Evolutionary conservation across 2,797 vertebrate genomes (phyloP).

Genomic region (Chelon auratus): DNA sequence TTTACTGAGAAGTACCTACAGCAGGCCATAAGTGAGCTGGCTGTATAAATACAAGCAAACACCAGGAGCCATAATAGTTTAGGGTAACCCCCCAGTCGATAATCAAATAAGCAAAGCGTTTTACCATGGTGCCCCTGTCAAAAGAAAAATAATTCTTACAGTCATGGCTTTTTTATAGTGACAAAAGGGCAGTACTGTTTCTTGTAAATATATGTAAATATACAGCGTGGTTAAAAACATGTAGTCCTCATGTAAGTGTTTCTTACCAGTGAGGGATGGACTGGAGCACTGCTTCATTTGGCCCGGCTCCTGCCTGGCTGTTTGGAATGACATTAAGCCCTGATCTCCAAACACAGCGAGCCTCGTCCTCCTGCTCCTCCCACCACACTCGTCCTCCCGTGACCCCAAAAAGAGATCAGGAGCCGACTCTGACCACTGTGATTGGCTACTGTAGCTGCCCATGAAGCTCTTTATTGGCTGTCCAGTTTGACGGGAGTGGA

Average conservation of each 20-base stretch:
- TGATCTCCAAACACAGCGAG: slow-evolving; percentile 94
- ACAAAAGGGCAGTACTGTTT: neutral
- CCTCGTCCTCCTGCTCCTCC: slow-evolving; percentile 89
- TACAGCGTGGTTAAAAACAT: slow-evolving; percentile 13
- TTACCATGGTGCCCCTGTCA: neutral
- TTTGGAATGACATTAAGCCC: slow-evolving; percentile 92
- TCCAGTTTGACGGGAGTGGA: slow-evolving; percentile 89
- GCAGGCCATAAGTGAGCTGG: slow-evolving; percentile 7
- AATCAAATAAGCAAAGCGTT: slow-evolving; percentile 32
- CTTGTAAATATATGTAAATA: slow-evolving; percentile 32
- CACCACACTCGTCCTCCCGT: slow-evolving; percentile 85
- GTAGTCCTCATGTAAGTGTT: slow-evolving; percentile 20
- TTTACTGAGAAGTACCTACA: slow-evolving; percentile 1
- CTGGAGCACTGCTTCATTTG: slow-evolving; percentile 86
- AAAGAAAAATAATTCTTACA: slow-evolving; percentile 6
- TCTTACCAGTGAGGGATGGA: slow-evolving; percentile 89
- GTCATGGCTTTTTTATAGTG: slow-evolving; percentile 18
- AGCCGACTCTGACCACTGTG: slow-evolving; percentile 81
- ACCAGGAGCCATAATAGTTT: slow-evolving; percentile 4
- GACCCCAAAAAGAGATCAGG: slow-evolving; percentile 89
- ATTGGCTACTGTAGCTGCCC: slow-evolving; percentile 90
- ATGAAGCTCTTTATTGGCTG: slow-evolving; percentile 89
- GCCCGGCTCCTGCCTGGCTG: slow-evolving; percentile 86
- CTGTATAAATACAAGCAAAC: slow-evolving; percentile 16
- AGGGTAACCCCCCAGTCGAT: slow-evolving; percentile 38